phyloP scores from a whole-genome alignment of 1,140 invertebrate species.

The Brachionus plicatilis region DNA sequence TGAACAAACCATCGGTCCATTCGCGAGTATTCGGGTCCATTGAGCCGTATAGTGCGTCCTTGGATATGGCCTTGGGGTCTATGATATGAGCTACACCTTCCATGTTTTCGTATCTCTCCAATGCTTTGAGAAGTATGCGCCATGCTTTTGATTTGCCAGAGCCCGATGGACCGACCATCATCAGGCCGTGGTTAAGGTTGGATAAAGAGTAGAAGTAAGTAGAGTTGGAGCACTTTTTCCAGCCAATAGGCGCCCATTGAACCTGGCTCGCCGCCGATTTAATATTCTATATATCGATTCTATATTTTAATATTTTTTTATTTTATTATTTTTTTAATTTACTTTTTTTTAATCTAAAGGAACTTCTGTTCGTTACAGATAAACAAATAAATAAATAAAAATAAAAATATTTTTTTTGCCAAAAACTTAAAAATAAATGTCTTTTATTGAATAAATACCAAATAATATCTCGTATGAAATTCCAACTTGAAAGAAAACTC shows the following conservation, averaged over 20 bases:
- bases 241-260: slow-evolving; percentile 80
- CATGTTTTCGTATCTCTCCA: slow-evolving; percentile 84
- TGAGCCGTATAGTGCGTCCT: slow-evolving; percentile 94
- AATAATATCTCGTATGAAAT: too few species aligned
- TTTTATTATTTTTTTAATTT: too few species aligned
- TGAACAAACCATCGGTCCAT: slow-evolving; percentile 98
- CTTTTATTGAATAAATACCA: too few species aligned
- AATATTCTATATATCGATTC: too few species aligned
- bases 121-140: slow-evolving; percentile 85
- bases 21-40: slow-evolving; percentile 97
- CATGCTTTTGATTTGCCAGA: slow-evolving; percentile 96
- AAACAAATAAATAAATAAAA: too few species aligned
- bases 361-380: too few species aligned
- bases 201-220: slow-evolving; percentile 99
- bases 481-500: too few species aligned
- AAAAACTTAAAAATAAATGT: too few species aligned
- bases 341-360: too few species aligned
- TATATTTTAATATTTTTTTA: too few species aligned
- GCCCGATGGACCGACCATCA: slow-evolving; percentile 99
- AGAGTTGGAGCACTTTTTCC: slow-evolving; percentile 73
- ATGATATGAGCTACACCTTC: slow-evolving; percentile 98
- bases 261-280: slow-evolving; percentile 69
- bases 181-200: slow-evolving; percentile 94
- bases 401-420: too few species aligned
- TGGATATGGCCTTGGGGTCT: slow-evolving; percentile 88